phyloP scores from a whole-genome alignment of 1,140 invertebrate genomes.

The Drosophila pachea region DNA sequence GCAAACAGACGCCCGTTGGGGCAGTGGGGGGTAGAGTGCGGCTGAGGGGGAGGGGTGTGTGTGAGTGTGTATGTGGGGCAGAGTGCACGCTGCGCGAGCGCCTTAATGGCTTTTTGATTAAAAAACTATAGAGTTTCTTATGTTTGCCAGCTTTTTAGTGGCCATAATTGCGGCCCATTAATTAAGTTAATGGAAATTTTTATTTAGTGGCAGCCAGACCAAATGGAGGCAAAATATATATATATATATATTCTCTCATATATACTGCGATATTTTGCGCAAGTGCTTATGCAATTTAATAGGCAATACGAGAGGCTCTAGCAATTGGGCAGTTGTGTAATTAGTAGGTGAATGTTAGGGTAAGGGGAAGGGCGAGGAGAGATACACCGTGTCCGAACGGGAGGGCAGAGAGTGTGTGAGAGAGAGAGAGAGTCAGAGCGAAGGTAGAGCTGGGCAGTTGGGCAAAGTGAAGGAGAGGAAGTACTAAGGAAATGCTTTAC shows the following conservation, averaged over 20 bases:
- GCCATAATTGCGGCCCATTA: slow-evolving; percentile 64
- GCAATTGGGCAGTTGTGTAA: slow-evolving; percentile 26
- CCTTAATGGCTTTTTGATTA: slow-evolving; percentile 67
- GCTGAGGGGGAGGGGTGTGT: background rate
- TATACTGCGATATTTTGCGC: slow-evolving; percentile 30
- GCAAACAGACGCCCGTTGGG: too few species aligned
- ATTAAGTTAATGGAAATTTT: slow-evolving; percentile 76
- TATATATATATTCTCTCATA: slow-evolving; percentile 28
- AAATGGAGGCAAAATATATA: slow-evolving; percentile 23
- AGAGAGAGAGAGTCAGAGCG: background rate
- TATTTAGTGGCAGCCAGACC: slow-evolving; percentile 49
- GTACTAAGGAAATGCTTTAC: too few species aligned
- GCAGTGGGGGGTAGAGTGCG: background rate
- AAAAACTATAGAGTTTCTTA: slow-evolving; percentile 69
- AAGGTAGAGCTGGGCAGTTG: too few species aligned
- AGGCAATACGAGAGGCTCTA: slow-evolving; percentile 6
- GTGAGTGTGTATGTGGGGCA: background rate
- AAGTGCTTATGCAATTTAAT: slow-evolving; percentile 48
- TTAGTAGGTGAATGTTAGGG: slow-evolving; percentile 1
- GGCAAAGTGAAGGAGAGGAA: too few species aligned
- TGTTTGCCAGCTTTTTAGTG: slow-evolving; percentile 61
- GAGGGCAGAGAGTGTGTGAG: background rate
- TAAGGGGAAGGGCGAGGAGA: background rate
- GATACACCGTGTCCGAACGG: too few species aligned
- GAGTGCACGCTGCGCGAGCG: slow-evolving; percentile 55